Conservation (phyloP, 2,113 vertebrate genomes). For the Aix galericulata region DNA sequence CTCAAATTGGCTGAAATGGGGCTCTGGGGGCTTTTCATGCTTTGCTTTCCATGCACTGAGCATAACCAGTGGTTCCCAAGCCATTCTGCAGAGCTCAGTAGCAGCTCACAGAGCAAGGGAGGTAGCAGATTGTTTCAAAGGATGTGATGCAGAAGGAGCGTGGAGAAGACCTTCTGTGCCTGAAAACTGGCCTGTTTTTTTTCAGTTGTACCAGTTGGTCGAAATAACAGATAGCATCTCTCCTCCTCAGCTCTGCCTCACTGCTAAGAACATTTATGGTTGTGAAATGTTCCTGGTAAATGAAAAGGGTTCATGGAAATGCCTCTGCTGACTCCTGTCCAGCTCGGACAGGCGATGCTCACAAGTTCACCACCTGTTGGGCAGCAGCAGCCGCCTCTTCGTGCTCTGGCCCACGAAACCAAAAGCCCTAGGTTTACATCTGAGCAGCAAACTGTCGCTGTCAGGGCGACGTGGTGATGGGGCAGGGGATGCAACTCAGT, state of each 20-base stretch:
- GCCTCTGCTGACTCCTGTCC: neutral
- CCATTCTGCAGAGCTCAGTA: neutral
- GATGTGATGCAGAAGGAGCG: neutral
- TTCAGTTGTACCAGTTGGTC: neutral
- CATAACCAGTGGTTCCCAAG: neutral
- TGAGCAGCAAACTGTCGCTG: neutral
- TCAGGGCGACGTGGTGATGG: fast-evolving
- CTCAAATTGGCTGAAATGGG: neutral
- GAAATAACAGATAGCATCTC: neutral
- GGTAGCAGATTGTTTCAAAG: neutral
- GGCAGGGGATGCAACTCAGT: neutral
- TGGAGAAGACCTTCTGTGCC: neutral
- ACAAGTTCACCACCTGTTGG: neutral
- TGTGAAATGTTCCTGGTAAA: neutral
- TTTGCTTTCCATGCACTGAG: neutral
- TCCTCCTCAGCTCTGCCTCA: neutral
- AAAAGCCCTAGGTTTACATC: neutral
- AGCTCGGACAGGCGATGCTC: neutral
- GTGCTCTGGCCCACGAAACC: neutral
- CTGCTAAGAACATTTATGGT: neutral
- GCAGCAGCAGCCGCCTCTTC: neutral
- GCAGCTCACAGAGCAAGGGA: neutral
- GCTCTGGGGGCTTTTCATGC: neutral
- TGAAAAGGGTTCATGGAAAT: neutral
- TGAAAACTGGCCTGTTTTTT: neutral